A percentile compares a stretch with the other conserved stretches of the same genome.
Conservation (phyloP, 2,113 vertebrate genomes). For the Cyphomyrus plagiostoma region DNA sequence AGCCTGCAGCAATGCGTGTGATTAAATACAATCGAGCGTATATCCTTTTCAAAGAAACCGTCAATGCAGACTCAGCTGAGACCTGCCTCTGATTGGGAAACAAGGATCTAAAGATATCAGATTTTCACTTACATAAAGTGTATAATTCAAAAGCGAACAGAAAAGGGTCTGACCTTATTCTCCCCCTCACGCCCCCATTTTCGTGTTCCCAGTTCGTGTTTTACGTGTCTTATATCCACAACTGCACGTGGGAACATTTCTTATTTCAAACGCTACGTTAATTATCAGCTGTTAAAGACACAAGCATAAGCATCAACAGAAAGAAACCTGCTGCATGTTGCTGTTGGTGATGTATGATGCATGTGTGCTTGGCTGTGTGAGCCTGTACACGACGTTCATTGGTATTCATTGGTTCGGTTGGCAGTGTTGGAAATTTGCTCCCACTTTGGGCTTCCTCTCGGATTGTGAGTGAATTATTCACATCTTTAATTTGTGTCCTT, state of each 20-base stretch:
- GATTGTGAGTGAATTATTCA: conserved; percentile 15
- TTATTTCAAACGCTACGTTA: background rate
- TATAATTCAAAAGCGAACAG: background rate
- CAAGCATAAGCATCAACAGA: background rate
- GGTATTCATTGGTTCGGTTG: background rate
- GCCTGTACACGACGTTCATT: background rate
- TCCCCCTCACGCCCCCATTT: background rate
- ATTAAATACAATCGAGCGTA: background rate
- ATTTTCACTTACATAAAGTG: conserved; percentile 3
- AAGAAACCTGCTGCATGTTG: background rate
- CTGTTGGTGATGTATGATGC: background rate
- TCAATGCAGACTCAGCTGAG: background rate
- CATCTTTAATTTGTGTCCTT: conserved; percentile 16
- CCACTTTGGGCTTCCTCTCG: background rate
- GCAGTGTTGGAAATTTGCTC: background rate
- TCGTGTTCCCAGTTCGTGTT: background rate
- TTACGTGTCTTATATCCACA: background rate
- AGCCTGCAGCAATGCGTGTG: background rate
- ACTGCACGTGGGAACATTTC: background rate
- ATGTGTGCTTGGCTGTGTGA: background rate
- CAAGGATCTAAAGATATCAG: background rate
- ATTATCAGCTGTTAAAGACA: background rate
- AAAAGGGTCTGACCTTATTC: background rate
- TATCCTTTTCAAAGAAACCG: background rate
- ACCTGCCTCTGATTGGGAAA: background rate